phyloP scores from a whole-genome alignment of 2,888 invertebrate species.

The Zonitis immaculata region DNA sequence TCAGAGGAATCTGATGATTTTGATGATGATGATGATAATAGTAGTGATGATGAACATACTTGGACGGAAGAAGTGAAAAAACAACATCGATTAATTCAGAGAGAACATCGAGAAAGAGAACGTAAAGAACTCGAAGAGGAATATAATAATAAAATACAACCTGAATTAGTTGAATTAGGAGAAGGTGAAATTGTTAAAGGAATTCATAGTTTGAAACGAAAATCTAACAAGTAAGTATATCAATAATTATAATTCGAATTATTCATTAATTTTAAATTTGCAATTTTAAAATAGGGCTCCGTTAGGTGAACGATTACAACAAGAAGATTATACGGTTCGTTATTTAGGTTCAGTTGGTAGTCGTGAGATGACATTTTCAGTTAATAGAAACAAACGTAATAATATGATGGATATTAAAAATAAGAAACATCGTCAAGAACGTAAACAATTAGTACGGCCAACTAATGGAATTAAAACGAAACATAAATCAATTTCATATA shows the following conservation, averaged over 20 bases:
- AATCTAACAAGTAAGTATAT: conserved; percentile 50
- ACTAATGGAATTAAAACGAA: conserved; percentile 39
- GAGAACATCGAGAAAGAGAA: conserved; percentile 50
- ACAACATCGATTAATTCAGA: conserved; percentile 62
- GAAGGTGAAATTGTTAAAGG: conserved; percentile 59
- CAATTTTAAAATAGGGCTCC: conserved; percentile 52
- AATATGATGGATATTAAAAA: conserved; percentile 56
- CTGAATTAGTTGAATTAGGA: conserved; percentile 59
- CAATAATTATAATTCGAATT: background rate
- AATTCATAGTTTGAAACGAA: conserved; percentile 51
- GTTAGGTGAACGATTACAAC: conserved; percentile 68
- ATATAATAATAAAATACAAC: conserved; percentile 40
- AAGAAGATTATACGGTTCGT: conserved; percentile 54
- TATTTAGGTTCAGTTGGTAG: conserved; percentile 63
- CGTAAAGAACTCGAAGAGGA: conserved; percentile 41
- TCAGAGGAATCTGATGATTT: conserved; percentile 45
- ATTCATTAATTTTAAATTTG: background rate
- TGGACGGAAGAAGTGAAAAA: conserved; percentile 79
- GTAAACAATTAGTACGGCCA: conserved; percentile 61
- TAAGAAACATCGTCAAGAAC: conserved; percentile 64
- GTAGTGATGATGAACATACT: conserved; percentile 77
- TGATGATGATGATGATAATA: conserved; percentile 38
- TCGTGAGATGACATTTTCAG: conserved; percentile 73
- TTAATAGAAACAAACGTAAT: conserved; percentile 56
- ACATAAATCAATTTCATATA: conserved; percentile 20